A percentile compares a stretch with the other conserved stretches of the same genome.
Conservation (phyloP, 2,888 invertebrate species). For the Didymodactylos carnosus region DNA sequence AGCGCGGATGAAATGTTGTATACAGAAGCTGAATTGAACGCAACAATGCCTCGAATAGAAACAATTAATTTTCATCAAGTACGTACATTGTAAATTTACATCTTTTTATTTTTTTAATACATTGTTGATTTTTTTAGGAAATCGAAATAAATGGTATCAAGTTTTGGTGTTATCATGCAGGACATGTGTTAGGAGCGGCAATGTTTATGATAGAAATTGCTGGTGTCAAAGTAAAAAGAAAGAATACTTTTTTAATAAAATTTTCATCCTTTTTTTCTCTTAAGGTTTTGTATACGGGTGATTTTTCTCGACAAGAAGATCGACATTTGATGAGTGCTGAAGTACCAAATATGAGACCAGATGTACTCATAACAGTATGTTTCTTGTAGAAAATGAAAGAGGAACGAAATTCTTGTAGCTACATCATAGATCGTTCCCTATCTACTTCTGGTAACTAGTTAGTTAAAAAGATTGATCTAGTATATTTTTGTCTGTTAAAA, state of each 20-base stretch:
- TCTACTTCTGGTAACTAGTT: not conserved
- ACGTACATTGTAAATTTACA: not conserved
- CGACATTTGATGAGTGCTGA: slow-evolving; percentile 97
- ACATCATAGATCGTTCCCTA: not conserved
- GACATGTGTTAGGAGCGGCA: slow-evolving; percentile 92
- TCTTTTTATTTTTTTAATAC: not conserved
- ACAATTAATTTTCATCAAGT: slow-evolving; percentile 65
- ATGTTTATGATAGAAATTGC: slow-evolving; percentile 99
- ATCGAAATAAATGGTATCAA: slow-evolving; percentile 84
- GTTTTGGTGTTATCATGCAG: slow-evolving; percentile 90
- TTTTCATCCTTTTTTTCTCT: not conserved
- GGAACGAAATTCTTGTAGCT: not conserved
- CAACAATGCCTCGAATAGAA: slow-evolving; percentile 95
- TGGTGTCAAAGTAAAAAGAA: slow-evolving; percentile 54
- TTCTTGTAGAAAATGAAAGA: not conserved
- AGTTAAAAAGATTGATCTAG: slow-evolving; percentile 15
- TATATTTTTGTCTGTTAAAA: slow-evolving; percentile 24
- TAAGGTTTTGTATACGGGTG: slow-evolving; percentile 70
- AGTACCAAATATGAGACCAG: slow-evolving; percentile 80
- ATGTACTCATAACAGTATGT: slow-evolving; percentile 72
- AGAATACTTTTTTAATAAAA: not conserved
- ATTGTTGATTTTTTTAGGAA: slow-evolving; percentile 39
- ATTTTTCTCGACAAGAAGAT: slow-evolving; percentile 94
- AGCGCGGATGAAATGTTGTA: slow-evolving; percentile 57
- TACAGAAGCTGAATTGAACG: slow-evolving; percentile 84